Evolutionary conservation across 2,888 invertebrate genomes (phyloP).

Genomic region (Trachelus troglodyta): DNA sequence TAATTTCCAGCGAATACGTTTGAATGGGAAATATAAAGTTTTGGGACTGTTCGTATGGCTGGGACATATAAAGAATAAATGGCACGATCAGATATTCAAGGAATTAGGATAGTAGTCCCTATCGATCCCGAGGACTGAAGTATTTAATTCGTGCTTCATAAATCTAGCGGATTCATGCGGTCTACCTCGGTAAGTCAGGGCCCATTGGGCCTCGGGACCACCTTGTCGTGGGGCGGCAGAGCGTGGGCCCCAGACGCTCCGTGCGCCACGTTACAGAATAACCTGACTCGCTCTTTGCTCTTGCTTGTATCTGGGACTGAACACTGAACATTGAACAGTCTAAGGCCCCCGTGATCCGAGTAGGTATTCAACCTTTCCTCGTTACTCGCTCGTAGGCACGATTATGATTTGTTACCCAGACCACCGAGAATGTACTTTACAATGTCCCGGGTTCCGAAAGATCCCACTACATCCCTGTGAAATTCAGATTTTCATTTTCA

Average conservation of each 20-base stretch:
- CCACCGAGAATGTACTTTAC: conserved; percentile 45
- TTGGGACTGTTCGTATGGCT: not conserved
- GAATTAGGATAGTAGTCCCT: not conserved
- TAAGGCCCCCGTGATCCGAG: conserved; percentile 19
- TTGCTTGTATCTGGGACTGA: not conserved
- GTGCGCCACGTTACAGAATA: conserved; percentile 49
- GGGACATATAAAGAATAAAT: not conserved
- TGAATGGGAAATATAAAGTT: not conserved
- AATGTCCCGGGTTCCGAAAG: not conserved
- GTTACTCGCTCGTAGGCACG: conserved; percentile 58
- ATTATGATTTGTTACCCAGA: conserved; percentile 62
- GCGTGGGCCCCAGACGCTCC: conserved; percentile 53
- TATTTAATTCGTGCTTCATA: conserved; percentile 56
- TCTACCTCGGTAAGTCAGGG: conserved; percentile 5
- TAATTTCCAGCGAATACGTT: not conserved
- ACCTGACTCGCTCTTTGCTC: conserved; percentile 1
- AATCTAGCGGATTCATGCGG: conserved; percentile 48
- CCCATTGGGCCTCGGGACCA: conserved; percentile 36
- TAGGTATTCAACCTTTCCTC: conserved; percentile 49
- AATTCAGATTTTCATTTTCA: too few relatives aligned
- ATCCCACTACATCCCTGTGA: not conserved
- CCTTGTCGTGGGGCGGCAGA: conserved; percentile 54
- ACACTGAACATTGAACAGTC: not conserved
- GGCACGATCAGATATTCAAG: not conserved
- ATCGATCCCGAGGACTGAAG: conserved; percentile 27